Conservation (phyloP, 1,140 invertebrate species). For the Papilio dardanus region DNA sequence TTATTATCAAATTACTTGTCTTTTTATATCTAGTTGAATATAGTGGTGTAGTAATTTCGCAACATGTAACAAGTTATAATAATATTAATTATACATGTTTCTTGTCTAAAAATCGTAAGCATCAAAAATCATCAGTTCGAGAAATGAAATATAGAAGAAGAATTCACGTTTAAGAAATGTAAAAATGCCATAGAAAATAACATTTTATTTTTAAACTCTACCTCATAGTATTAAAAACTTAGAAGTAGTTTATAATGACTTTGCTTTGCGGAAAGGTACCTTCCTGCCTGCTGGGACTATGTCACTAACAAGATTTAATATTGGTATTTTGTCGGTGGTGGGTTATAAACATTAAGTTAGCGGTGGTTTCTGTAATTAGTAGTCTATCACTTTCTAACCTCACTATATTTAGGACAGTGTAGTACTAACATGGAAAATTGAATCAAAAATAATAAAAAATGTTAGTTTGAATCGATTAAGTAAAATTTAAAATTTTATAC, state of each 20-base stretch:
- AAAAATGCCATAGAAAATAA: conserved; percentile 57
- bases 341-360: conserved; percentile 57
- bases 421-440: conserved; percentile 53
- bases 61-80: neutral
- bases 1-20: neutral
- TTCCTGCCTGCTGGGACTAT: conserved; percentile 82
- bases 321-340: conserved; percentile 69
- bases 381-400: conserved; percentile 63
- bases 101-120: conserved; percentile 1
- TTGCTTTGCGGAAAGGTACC: conserved; percentile 80
- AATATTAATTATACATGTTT: conserved; percentile 23
- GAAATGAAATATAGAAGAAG: neutral
- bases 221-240: conserved; percentile 34
- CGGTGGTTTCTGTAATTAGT: conserved; percentile 49
- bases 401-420: conserved; percentile 35
- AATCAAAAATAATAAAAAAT: conserved; percentile 43
- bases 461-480: conserved; percentile 37
- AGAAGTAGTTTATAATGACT: conserved; percentile 64
- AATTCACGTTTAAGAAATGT: conserved; percentile 37
- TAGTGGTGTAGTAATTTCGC: neutral
- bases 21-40: conserved; percentile 10
- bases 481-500: conserved; percentile 65
- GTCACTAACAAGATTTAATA: conserved; percentile 70
- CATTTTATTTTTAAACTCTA: conserved; percentile 38
- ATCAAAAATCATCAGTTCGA: conserved; percentile 13